Evolutionary conservation across 1,140 invertebrate species (phyloP), one percentile per base, ranked within the genome.

Genomic region (Zophobas atratus): DNA sequence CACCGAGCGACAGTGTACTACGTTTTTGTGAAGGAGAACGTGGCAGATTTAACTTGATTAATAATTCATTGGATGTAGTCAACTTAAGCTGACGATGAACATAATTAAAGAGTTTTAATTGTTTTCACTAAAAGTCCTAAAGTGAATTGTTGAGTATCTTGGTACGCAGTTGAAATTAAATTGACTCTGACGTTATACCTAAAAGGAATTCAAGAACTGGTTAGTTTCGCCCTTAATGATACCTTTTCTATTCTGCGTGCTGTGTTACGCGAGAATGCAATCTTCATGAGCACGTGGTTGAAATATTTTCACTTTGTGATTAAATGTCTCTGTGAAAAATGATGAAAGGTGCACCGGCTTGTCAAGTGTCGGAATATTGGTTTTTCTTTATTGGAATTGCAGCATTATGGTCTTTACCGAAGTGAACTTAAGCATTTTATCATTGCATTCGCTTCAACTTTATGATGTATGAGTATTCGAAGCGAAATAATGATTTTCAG

Each of bases 41-140:
- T 51, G n/a, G 35, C 60, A 67, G 43, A 38, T 67, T 67, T 46
- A 43, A 67, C 41, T 39, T 67, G 38, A 67, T 67, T 67, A 67
- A 67, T 67, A 67, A 67, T 67, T 67, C 60, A 67, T 67, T 41
- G 43, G 60, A 32, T 67, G 60, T 39, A 67, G 60, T 35, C 5
- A 36, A 63, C 35, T 63, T 63, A 63, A 63, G 57, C 33, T 67
- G 60, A 67, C 60, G 60, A 67, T 67, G 60, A 67, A 67, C 60
- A 67, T 67, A 67, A 67, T 67, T 67, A 67, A 67, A 41, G 60
- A 67, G 60, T 67, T 67, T 67, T 67, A 67, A 67, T 67, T 67
- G 60, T 67, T 67, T 67, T 1, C 38, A 41, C 39, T 1, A 67
- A 43, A 67, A 43, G 38, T 43, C 60, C n/a, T 51, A 51, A 51